Evolutionary conservation across 2,888 invertebrate genomes (phyloP).

Genomic region (Gnatocerus cornutus): DNA sequence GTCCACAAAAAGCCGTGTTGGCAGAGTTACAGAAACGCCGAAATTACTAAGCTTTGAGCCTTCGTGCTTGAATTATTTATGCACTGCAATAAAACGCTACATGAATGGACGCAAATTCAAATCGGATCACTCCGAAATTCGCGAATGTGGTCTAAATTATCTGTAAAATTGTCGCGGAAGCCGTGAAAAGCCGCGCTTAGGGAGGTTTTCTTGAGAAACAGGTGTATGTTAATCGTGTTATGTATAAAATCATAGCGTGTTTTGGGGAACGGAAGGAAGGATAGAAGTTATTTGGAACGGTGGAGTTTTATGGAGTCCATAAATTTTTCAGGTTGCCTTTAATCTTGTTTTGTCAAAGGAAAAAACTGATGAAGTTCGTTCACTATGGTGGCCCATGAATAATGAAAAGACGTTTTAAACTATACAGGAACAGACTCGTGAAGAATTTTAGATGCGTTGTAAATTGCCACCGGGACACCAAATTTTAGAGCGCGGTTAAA

Average conservation of each 20-base stretch:
- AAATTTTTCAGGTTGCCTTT: conserved; percentile 13
- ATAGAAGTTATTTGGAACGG: background rate
- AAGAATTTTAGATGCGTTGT: background rate
- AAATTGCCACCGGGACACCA: too few species aligned
- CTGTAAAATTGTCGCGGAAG: conserved; percentile 31
- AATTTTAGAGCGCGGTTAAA: too few species aligned
- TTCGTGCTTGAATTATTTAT: conserved; percentile 44
- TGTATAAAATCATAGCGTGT: background rate
- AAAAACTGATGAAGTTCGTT: conserved; percentile 18
- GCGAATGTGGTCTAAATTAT: conserved; percentile 37
- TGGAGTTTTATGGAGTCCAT: conserved; percentile 16
- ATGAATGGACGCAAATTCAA: conserved; percentile 42
- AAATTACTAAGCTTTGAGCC: conserved; percentile 34
- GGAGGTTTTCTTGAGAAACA: background rate
- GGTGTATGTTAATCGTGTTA: conserved; percentile 6
- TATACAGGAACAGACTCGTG: background rate
- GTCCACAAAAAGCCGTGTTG: conserved; percentile 29
- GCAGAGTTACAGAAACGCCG: conserved; percentile 29
- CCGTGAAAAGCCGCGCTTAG: background rate
- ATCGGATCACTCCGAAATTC: conserved; percentile 39
- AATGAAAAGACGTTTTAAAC: conserved; percentile 1
- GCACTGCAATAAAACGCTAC: conserved; percentile 26
- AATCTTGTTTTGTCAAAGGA: conserved; percentile 15
- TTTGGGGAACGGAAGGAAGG: background rate
- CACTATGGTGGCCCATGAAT: conserved; percentile 5